Evolutionary conservation across 2,113 vertebrate genomes (phyloP), one percentile per base, ranked within the genome.

Genomic region (Trogon surrucura): DNA sequence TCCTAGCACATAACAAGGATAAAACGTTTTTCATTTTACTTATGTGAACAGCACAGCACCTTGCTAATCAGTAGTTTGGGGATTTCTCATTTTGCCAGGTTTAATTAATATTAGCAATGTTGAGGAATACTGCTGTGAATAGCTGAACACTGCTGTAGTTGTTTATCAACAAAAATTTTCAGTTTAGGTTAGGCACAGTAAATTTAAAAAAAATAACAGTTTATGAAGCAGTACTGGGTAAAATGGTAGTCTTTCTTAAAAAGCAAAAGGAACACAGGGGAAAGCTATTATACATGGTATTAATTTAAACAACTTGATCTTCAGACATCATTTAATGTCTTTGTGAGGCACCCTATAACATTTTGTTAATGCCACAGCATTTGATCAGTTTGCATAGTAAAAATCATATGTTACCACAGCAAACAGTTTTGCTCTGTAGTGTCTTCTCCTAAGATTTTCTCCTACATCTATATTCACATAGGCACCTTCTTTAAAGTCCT

Each of bases 21-120:
- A 84, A 84, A 80, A 53, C 4, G 16, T 56, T 88, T 88, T 51
- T 34, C 61, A 75, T 11, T 83, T 90, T 58, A 56, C 38, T 64
- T 53, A 29, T 29, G 27, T 64, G 53, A 93, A 30, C 53, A 67
- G 29, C 56, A 73, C 75, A 83, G 21, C 45, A 67, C 38, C n/a
- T 44, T 90, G 34, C 27, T 81, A 86, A 94, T 92, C 51, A 75
- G 48, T 15, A 79, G 26, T 74, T 86, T 19, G 16, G 56, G n/a
- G 58, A 53, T 58, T 91, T 96, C 80, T 92, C 91, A 69, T 92
- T 93, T 45, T 62, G 54, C 65, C 12, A 13, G 44, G 54, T 83
- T 84, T 87, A 90, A 73, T 62, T 44, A 74, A 45, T 44, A 77
- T 80, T 88, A 72, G 77, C 1, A 2, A 73, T 16, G 57, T 19